Evolutionary conservation across 2,113 vertebrate genomes (phyloP).

Genomic region (Elgaria multicarinata): DNA sequence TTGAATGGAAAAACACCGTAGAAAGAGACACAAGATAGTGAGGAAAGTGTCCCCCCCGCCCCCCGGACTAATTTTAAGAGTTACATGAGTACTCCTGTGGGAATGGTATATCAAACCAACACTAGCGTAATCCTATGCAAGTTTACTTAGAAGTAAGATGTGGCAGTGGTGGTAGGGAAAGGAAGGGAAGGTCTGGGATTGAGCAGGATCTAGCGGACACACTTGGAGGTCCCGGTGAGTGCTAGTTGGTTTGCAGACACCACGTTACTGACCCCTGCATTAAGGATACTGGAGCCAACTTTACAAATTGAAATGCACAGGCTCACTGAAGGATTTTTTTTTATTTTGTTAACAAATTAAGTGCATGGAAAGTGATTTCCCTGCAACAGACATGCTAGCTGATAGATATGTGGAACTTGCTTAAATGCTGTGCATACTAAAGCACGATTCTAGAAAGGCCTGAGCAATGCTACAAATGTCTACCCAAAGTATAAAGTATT

Average conservation of each 20-base stretch:
- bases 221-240: too few relatives aligned
- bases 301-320: neutral
- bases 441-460: neutral
- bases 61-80: neutral
- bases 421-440: neutral
- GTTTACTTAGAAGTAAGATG: neutral
- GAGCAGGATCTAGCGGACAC: too few relatives aligned
- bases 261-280: too few relatives aligned
- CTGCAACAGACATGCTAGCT: neutral
- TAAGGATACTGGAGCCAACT: neutral
- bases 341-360: neutral
- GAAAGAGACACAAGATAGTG: neutral
- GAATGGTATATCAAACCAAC: neutral
- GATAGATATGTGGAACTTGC: neutral
- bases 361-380: neutral
- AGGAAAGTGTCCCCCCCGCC: too few relatives aligned
- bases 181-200: too few relatives aligned
- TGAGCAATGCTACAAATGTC: neutral
- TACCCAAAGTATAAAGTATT: neutral
- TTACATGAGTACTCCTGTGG: neutral
- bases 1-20: too few relatives aligned
- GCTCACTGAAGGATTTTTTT: neutral
- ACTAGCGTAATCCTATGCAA: neutral
- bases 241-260: too few relatives aligned
- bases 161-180: too few relatives aligned